phyloP scores from a whole-genome alignment of 2,888 invertebrate species.

The Latrodectus hesperus region DNA sequence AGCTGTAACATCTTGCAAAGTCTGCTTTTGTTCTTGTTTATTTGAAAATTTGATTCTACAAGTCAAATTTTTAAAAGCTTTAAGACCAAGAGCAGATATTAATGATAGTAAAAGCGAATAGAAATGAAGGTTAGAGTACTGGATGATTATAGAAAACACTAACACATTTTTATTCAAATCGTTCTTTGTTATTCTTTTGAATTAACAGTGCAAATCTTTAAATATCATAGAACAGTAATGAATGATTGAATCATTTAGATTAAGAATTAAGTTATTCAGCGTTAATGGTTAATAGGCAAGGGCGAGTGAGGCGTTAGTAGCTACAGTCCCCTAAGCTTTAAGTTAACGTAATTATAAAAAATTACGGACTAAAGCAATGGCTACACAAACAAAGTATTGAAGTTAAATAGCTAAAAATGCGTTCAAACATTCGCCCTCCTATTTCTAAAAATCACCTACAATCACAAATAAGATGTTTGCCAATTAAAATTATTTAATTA shows the following conservation, averaged over 20 bases:
- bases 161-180: too few species aligned
- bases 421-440: conserved; percentile 5
- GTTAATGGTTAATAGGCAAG: conserved; percentile 40
- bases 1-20: background rate
- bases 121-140: too few species aligned
- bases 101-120: too few species aligned
- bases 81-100: background rate
- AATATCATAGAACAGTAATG: too few species aligned
- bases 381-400: background rate
- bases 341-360: conserved; percentile 49
- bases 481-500: background rate
- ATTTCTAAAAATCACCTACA: background rate
- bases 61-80: background rate
- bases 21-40: background rate
- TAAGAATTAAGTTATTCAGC: too few species aligned
- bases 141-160: too few species aligned
- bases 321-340: conserved; percentile 36
- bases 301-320: conserved; percentile 63
- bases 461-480: background rate
- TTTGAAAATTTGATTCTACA: background rate
- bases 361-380: conserved; percentile 61
- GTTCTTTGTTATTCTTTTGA: too few species aligned
- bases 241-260: too few species aligned
- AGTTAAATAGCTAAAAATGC: conserved; percentile 7
- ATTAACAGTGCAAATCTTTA: too few species aligned